Percentiles rank a stretch among this genome's conserved stretches.
Evolutionary conservation across 1,140 invertebrate genomes (phyloP).

Genomic region (Uloborus diversus): DNA sequence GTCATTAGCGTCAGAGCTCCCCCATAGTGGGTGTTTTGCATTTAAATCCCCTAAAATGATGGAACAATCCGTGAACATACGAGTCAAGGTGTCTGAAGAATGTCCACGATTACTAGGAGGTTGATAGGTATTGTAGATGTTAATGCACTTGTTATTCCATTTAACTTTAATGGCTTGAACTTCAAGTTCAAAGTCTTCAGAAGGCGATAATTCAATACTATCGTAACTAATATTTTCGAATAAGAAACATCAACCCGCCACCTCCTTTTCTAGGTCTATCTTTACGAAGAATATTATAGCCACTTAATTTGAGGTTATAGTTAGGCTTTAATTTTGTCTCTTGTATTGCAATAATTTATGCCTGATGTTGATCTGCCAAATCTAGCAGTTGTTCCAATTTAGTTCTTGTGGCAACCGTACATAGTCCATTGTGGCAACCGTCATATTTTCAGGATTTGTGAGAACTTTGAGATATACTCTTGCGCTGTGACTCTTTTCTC

Average conservation of each 20-base stretch:
- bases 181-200: neutral
- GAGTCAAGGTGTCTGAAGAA: neutral
- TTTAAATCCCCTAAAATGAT: neutral
- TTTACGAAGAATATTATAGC: neutral
- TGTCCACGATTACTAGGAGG: neutral
- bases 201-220: neutral
- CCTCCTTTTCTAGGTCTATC: neutral
- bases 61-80: neutral
- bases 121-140: neutral
- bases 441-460: no score
- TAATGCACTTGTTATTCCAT: neutral
- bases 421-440: neutral
- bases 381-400: neutral
- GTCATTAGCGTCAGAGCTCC: neutral
- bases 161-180: neutral
- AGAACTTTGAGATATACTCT: no score
- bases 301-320: neutral
- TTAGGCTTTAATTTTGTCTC: neutral
- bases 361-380: neutral
- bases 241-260: neutral
- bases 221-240: neutral
- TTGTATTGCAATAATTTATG: neutral
- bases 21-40: neutral
- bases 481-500: no score
- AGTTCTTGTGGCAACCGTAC: neutral